Evolutionary conservation across 2,888 invertebrate species (phyloP).

Genomic region (Crocallis elinguaria): DNA sequence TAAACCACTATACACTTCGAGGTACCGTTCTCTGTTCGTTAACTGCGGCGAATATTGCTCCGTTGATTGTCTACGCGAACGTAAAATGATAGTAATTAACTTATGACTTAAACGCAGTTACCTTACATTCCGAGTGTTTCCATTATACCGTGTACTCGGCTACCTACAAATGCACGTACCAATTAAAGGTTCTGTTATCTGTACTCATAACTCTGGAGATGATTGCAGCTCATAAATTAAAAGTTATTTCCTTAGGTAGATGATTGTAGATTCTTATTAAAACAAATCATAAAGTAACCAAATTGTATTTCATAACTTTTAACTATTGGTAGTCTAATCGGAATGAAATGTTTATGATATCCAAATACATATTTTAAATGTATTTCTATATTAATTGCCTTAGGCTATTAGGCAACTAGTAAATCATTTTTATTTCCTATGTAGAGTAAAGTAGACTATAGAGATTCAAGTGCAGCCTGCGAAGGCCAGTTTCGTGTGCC

Average conservation of each 20-base stretch:
- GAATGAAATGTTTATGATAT: constrained; percentile 4
- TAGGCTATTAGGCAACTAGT: not conserved
- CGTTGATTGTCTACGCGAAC: constrained; percentile 35
- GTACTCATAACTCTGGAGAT: constrained; percentile 32
- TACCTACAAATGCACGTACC: constrained; percentile 31
- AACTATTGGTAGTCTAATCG: constrained; percentile 3
- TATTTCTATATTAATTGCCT: not conserved
- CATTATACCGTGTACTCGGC: constrained; percentile 20
- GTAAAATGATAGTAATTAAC: constrained; percentile 38
- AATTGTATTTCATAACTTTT: constrained; percentile 17
- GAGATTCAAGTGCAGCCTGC: not conserved
- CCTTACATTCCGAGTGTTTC: constrained; percentile 29
- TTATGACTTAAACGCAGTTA: constrained; percentile 36
- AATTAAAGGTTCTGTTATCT: constrained; percentile 38
- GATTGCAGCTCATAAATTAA: constrained; percentile 34
- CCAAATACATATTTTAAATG: not conserved
- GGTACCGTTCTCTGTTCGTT: constrained; percentile 45
- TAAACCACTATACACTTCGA: constrained; percentile 47
- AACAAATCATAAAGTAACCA: constrained; percentile 21
- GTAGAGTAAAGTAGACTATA: not conserved
- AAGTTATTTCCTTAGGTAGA: constrained; percentile 25
- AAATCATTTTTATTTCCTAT: not conserved
- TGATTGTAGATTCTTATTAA: constrained; percentile 21
- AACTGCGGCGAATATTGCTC: constrained; percentile 29
- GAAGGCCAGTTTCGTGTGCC: constrained; percentile 29